Evolutionary conservation across 2,888 invertebrate genomes (phyloP).

Genomic region (Entomobrya multifasciata): DNA sequence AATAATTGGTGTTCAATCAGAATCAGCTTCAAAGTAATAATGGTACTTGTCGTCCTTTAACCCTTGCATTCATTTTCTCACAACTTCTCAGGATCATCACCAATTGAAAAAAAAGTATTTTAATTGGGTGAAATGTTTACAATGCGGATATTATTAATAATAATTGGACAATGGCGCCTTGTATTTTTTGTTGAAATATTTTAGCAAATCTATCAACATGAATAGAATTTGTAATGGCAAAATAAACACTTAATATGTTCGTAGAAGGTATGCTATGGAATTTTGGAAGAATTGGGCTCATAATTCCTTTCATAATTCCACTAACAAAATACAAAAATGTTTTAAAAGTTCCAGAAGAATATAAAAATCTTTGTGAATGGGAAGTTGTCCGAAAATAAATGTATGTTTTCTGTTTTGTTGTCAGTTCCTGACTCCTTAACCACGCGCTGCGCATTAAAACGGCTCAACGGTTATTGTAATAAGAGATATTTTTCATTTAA

Average conservation of each 20-base stretch:
- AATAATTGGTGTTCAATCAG: constrained; percentile 27
- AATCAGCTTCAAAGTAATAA: neutral
- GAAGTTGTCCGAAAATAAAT: no score
- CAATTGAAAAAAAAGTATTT: neutral
- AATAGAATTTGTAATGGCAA: neutral
- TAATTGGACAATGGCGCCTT: constrained; percentile 17
- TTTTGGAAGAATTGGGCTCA: no score
- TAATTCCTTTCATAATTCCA: no score
- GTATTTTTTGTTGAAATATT: neutral
- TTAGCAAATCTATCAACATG: neutral
- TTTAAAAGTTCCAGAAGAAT: no score
- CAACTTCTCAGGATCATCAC: neutral
- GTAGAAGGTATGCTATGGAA: no score
- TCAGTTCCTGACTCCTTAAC: neutral
- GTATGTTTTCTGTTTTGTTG: no score
- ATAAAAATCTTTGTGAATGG: no score
- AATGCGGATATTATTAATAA: constrained; percentile 11
- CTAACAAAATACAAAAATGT: no score
- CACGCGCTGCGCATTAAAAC: neutral
- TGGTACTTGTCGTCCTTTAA: neutral
- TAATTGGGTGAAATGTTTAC: constrained; percentile 18
- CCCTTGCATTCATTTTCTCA: neutral
- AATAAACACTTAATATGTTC: no score
- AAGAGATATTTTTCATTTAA: neutral
- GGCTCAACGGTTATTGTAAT: constrained; percentile 11